These are phyloP conservation scores for Drosophila borborema DNA, from an alignment of 2,888 invertebrate species.

Conservation along the genomic window DNA sequence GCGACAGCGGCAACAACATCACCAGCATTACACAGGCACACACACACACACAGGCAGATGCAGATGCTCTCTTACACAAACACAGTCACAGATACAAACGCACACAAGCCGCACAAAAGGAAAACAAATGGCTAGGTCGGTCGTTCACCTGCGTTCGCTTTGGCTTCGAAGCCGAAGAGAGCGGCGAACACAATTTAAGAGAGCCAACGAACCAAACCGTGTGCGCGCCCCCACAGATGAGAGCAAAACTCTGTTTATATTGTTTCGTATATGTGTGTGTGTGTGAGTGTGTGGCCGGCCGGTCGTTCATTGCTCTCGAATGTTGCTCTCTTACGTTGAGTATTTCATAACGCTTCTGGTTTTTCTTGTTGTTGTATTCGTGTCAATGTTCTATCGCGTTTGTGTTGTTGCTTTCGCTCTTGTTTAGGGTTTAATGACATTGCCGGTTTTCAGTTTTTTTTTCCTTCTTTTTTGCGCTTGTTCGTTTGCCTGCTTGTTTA, in stretches of 20 bases:
- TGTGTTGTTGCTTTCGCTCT: slow-evolving; percentile 78
- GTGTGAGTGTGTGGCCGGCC: slow-evolving; percentile 56
- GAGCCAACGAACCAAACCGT: slow-evolving; percentile 27
- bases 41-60: slow-evolving; percentile 19
- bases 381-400: slow-evolving; percentile 74
- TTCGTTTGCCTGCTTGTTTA: slow-evolving; percentile 73
- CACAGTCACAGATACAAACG: slow-evolving; percentile 25
- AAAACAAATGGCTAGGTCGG: slow-evolving; percentile 85
- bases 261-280: slow-evolving; percentile 12
- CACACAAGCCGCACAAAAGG: slow-evolving; percentile 65
- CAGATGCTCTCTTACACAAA: slow-evolving; percentile 43
- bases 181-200: slow-evolving; percentile 38
- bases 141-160: slow-evolving; percentile 84
- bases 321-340: slow-evolving; percentile 47
- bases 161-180: slow-evolving; percentile 49
- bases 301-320: slow-evolving; percentile 70
- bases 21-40: slow-evolving; percentile 30
- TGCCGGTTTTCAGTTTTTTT: slow-evolving; percentile 69
- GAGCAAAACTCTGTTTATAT: slow-evolving; percentile 21
- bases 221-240: slow-evolving; percentile 61
- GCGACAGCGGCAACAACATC: slow-evolving; percentile 40
- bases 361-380: slow-evolving; percentile 76
- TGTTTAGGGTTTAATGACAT: slow-evolving; percentile 83
- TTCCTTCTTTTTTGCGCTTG: slow-evolving; percentile 51
- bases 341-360: slow-evolving; percentile 81